These are phyloP conservation scores for Subacronicta megacephala DNA, from an alignment of 2,888 invertebrate species.

Conservation along the genomic window DNA sequence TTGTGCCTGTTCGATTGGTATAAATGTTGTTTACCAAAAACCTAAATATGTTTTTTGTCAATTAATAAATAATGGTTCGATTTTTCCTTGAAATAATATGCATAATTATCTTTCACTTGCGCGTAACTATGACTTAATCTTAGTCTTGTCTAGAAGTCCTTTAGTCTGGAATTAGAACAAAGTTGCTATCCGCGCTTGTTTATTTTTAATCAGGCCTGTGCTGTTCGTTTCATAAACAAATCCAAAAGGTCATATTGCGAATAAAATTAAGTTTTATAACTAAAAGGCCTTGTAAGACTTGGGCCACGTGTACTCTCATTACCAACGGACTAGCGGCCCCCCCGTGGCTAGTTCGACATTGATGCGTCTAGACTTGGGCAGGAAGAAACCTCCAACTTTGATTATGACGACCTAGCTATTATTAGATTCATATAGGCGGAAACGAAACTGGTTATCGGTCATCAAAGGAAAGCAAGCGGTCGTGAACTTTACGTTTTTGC, in stretches of 20 bases:
- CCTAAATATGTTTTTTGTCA: too few relatives aligned
- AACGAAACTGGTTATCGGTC: conserved; percentile 1
- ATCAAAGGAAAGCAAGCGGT: neutral
- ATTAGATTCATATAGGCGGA: too few relatives aligned
- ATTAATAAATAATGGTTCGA: too few relatives aligned
- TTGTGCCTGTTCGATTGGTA: too few relatives aligned
- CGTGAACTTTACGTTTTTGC: neutral
- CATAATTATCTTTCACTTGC: too few relatives aligned
- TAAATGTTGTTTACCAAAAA: too few relatives aligned
- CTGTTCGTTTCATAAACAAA: neutral
- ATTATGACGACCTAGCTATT: too few relatives aligned
- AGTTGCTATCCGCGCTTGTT: too few relatives aligned
- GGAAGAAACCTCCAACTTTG: conserved; percentile 40
- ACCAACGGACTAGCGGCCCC: conserved; percentile 7
- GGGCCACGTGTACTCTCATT: conserved; percentile 18
- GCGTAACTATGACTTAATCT: too few relatives aligned
- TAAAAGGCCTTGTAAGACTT: conserved; percentile 30
- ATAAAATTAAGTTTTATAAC: conserved; percentile 2
- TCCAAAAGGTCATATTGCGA: conserved; percentile 17
- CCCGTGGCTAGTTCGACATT: conserved; percentile 39
- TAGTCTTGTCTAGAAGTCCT: too few relatives aligned
- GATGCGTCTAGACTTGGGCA: conserved; percentile 28
- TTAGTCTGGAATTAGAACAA: too few relatives aligned
- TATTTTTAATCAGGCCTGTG: neutral
- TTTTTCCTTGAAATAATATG: too few relatives aligned